Evolutionary conservation across 2,797 vertebrate genomes (phyloP).

Genomic region (Chiloscyllium punctatum): DNA sequence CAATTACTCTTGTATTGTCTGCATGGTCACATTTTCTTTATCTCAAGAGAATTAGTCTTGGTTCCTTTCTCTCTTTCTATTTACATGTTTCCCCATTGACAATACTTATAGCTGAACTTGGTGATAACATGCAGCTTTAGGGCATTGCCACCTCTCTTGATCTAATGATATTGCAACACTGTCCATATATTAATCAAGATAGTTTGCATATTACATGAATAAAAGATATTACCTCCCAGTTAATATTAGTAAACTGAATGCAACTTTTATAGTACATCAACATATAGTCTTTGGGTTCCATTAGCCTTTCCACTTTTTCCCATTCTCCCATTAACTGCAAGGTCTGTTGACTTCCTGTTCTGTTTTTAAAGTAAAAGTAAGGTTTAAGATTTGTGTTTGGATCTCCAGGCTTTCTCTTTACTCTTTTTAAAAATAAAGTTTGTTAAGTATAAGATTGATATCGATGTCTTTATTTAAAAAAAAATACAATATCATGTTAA

Average conservation of each 20-base stretch:
- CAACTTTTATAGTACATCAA: not conserved
- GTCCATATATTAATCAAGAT: not conserved
- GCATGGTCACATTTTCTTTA: not conserved
- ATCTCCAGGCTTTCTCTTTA: no score
- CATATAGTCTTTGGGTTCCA: not conserved
- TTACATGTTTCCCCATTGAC: not conserved
- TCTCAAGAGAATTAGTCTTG: not conserved
- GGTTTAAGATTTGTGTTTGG: no score
- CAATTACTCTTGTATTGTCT: no score
- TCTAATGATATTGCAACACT: not conserved
- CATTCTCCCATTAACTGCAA: not conserved
- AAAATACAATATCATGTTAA: no score
- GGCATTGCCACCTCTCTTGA: not conserved
- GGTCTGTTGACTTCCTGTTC: not conserved
- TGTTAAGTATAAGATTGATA: no score
- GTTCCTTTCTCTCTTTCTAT: not conserved
- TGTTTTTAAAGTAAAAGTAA: no score
- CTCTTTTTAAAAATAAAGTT: no score
- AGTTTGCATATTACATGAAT: not conserved
- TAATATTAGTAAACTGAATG: not conserved
- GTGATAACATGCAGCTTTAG: not conserved
- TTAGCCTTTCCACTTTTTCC: not conserved
- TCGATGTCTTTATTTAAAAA: no score
- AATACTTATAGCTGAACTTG: not conserved
- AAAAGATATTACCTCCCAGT: not conserved